phyloP scores from a whole-genome alignment of 2,113 vertebrate genomes.

The Misgurnus mizolepis region DNA sequence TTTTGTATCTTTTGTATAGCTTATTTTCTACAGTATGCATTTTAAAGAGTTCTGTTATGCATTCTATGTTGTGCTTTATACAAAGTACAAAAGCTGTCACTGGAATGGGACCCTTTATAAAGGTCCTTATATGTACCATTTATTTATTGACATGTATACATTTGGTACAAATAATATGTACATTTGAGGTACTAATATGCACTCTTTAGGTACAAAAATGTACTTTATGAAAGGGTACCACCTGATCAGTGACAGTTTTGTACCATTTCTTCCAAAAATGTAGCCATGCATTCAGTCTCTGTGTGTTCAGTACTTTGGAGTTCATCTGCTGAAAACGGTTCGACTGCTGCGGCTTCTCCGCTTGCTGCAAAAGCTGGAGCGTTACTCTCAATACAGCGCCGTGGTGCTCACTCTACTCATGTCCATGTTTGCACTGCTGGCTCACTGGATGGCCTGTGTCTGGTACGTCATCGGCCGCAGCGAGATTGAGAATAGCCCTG shows the following conservation, averaged over 20 bases:
- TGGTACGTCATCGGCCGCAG: slow-evolving; percentile 80
- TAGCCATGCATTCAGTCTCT: slow-evolving; percentile 1
- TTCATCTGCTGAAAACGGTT: slow-evolving; percentile 81
- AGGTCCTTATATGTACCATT: too few species aligned
- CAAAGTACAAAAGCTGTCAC: too few species aligned
- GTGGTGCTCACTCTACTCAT: slow-evolving; percentile 83
- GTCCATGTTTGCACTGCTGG: slow-evolving; percentile 82
- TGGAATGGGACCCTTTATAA: too few species aligned
- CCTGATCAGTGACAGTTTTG: too few species aligned
- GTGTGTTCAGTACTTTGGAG: slow-evolving; percentile 74
- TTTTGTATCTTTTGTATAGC: neutral
- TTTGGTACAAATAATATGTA: too few species aligned
- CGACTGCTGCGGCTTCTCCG: slow-evolving; percentile 76
- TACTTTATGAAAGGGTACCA: too few species aligned
- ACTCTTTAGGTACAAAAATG: too few species aligned
- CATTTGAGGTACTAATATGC: too few species aligned
- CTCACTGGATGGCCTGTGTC: slow-evolving; percentile 84
- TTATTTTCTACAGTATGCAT: neutral
- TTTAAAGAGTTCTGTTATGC: too few species aligned
- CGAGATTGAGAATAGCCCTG: slow-evolving; percentile 75
- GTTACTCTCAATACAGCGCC: slow-evolving; percentile 82
- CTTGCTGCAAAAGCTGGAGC: slow-evolving; percentile 82
- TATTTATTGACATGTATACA: too few species aligned
- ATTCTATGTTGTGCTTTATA: too few species aligned
- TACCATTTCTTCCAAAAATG: neutral